These are phyloP conservation scores for Rattus rattus DNA, from an alignment of 2,113 vertebrate species.

Conservation along the genomic window DNA sequence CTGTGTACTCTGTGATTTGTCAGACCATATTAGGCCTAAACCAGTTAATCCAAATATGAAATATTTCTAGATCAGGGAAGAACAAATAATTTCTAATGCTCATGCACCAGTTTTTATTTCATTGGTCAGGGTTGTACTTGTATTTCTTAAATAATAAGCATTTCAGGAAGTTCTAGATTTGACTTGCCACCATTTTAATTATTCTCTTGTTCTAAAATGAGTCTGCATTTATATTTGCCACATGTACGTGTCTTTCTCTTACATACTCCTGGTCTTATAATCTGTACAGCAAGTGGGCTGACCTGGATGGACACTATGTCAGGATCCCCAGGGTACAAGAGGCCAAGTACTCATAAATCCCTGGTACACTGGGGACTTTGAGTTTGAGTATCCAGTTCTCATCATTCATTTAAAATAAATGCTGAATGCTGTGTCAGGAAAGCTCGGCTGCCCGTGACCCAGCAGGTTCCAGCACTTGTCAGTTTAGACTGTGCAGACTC, in stretches of 20 bases:
- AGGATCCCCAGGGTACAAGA: not conserved
- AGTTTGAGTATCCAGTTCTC: not conserved
- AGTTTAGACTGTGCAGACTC: not conserved
- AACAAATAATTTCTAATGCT: constrained; percentile 7
- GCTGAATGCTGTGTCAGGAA: not conserved
- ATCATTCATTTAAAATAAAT: not conserved
- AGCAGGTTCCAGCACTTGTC: not conserved
- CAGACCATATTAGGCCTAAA: constrained; percentile 1
- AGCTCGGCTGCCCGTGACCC: not conserved
- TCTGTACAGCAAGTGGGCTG: not conserved
- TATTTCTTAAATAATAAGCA: constrained; percentile 29
- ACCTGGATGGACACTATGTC: not conserved
- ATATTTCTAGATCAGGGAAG: constrained; percentile 44
- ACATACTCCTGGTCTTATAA: not conserved
- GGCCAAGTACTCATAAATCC: not conserved
- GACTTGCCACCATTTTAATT: constrained; percentile 27
- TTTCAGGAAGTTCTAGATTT: constrained; percentile 18
- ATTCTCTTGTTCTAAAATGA: constrained; percentile 42
- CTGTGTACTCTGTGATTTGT: not conserved
- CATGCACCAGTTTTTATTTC: constrained; percentile 40
- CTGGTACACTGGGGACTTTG: not conserved
- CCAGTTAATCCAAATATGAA: constrained; percentile 28
- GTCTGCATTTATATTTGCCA: constrained; percentile 29
- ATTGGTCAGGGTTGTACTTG: not conserved
- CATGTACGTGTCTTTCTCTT: constrained; percentile 17